Base-by-base conservation (phyloP, 2,797 vertebrate species). In the Molothrus aeneus region DNA sequence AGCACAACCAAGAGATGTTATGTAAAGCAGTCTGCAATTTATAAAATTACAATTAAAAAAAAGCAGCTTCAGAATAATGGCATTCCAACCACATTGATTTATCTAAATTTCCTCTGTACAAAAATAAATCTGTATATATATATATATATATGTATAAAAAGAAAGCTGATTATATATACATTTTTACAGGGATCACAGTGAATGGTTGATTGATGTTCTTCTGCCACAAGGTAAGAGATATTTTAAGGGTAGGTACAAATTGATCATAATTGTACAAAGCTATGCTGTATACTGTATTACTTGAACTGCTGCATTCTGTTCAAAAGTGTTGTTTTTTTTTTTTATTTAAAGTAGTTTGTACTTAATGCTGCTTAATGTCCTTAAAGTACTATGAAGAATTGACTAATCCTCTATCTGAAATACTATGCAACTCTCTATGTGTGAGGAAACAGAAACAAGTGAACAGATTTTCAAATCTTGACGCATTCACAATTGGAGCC, bases 161-260 rank as follows among this genome's bases (percentile, higher is more conserved):
- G 42, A 85, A 82, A 93, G 69, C 86, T 97, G 94, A 96, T 83
- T 92, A 68, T 65, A 54, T 59, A 29, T 80, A 26, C 11, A n/a
- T 93, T 91, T 95, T 93, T 93, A 28, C 81, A 99, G 99, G 97
- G 99, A 99, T 96, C 99, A 99, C 74, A 98, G 99, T 81, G 99
- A 99, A 98, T 99, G 99, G 99, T 97, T 99, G 93, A 98, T 99
- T 96, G 99, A 99, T 97, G 99, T 99, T 82, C 99, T 99, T 79
- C 98, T 99, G 80, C 99, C 99, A 38, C 99, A 99, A 99, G 99
- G 99, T 99, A 98, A 98, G 99, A 90, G 65, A 85, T 94, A 72
- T 84, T 96, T 95, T 82, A 95, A 96, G 88, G 81, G 77, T 96
- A 92, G 95, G 92, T 96, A 85, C 86, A 93, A 90, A 87, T 32